Evolutionary conservation across 1,140 invertebrate species (phyloP), one percentile per base, ranked within the genome.

Genomic region (Heliconius hermathena): DNA sequence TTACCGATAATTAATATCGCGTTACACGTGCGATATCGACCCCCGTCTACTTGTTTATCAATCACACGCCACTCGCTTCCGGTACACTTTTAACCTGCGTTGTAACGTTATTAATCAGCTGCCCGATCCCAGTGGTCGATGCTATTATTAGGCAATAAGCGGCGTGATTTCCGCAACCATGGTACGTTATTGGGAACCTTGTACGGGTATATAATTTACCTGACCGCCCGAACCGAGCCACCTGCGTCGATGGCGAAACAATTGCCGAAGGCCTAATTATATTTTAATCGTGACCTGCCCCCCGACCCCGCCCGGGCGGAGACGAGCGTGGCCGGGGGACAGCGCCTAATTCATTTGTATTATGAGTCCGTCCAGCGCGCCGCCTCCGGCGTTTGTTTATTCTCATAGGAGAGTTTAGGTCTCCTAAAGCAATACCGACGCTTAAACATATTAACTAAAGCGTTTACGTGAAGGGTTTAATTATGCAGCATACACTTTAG

Each of bases 331-430:
- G 52, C 76, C 73, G 82, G 83, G 77, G 73, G 83, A 87, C 83
- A 84, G 73, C 71, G 84, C 88, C 88, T 93, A 94, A 93, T 91
- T 93, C 90, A 93, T 93, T 93, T 90, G 91, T 89, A 86, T 84
- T 76, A 76, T 66, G 74, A 76, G 74, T 70, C 66, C 74, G 74
- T 70, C 60, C 74, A 88, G 84, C 87, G 84, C 83, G 86, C 85
- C 85, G 86, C 87, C 89, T 84, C 86, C 78, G 82, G 88, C 86
- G 85, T 87, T 89, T 90, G 89, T 94, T 93, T 93, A 92, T 90
- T 91, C 92, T 94, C 92, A 91, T 91, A 94, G 92, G 90, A 94
- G 91, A 92, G 91, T 94, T 94, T 93, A 94, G 91, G 90, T 91
- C 90, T 92, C 87, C 88, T 90, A 90, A 93, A 94, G 90, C 92